Evolutionary conservation across 2,113 vertebrate species (phyloP).

Genomic region (Oxygymnocypris stewartii): DNA sequence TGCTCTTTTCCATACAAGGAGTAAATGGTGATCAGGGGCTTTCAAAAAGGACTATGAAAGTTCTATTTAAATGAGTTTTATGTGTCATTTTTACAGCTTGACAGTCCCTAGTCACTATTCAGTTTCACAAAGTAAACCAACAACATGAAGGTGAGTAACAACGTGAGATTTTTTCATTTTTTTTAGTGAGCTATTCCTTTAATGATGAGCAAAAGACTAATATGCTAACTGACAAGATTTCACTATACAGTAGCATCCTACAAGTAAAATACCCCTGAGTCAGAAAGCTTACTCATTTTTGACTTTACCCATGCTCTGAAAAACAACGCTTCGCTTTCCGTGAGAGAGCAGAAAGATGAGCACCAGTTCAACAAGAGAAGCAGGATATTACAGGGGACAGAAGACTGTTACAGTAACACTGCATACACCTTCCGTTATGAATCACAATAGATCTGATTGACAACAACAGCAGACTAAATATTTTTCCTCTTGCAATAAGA

Average conservation of each 20-base stretch:
- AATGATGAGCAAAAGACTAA: neutral
- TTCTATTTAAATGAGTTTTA: neutral
- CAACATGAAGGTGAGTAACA: neutral
- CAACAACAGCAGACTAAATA: neutral
- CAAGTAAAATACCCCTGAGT: neutral
- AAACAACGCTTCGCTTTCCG: neutral
- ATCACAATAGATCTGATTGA: neutral
- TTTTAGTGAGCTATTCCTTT: neutral
- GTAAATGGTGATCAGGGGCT: neutral
- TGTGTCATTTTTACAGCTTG: neutral
- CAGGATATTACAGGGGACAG: neutral
- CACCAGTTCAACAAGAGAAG: neutral
- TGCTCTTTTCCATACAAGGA: neutral
- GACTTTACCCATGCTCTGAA: neutral
- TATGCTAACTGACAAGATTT: neutral
- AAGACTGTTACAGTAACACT: constrained; percentile 3
- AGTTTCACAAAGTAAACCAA: neutral
- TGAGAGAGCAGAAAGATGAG: constrained; percentile 13
- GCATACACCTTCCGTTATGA: neutral
- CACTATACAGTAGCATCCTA: neutral
- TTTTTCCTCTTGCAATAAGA: neutral
- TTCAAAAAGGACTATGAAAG: neutral
- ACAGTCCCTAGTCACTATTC: neutral
- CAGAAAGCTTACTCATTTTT: constrained; percentile 13
- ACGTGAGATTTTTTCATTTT: neutral